These are phyloP conservation scores for Mesocentrotus franciscanus DNA, from an alignment of 53 echinoderm and acorn worm species.

Conservation along the genomic window DNA sequence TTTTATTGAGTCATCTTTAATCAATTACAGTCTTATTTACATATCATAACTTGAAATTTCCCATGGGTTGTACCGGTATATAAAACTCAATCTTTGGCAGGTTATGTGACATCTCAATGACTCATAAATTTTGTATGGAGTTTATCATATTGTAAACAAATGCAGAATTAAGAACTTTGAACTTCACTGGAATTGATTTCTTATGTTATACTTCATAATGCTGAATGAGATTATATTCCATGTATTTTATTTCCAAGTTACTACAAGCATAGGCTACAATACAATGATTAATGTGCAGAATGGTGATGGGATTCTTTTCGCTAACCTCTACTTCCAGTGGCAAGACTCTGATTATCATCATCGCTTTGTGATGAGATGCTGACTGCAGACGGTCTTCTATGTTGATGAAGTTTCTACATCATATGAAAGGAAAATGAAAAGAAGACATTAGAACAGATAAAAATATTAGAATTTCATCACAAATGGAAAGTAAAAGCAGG, in stretches of 20 bases:
- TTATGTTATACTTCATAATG: background rate
- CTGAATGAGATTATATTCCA: background rate
- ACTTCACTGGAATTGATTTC: background rate
- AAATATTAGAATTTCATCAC: background rate
- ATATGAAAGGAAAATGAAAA: background rate
- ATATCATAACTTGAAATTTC: no score
- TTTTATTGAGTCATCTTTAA: no score
- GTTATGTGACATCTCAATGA: background rate
- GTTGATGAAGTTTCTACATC: constrained; percentile 58
- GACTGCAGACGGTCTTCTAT: constrained; percentile 49
- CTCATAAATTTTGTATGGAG: background rate
- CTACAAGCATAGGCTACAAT: background rate
- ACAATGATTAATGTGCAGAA: background rate
- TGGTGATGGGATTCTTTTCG: background rate
- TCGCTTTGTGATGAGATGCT: constrained; percentile 3
- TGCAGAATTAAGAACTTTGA: background rate
- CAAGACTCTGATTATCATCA: constrained; percentile 64
- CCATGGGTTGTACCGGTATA: background rate
- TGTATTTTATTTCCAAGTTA: background rate
- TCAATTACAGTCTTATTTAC: no score
- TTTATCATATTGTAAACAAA: constrained; percentile 18
- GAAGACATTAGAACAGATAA: background rate
- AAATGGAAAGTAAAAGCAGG: background rate
- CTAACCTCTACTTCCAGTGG: constrained; percentile 57
- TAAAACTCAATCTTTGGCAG: background rate